Percentiles rank a stretch among this genome's conserved stretches.
phyloP scores from a whole-genome alignment of 2,888 invertebrate genomes.

The Gibbula magus region DNA sequence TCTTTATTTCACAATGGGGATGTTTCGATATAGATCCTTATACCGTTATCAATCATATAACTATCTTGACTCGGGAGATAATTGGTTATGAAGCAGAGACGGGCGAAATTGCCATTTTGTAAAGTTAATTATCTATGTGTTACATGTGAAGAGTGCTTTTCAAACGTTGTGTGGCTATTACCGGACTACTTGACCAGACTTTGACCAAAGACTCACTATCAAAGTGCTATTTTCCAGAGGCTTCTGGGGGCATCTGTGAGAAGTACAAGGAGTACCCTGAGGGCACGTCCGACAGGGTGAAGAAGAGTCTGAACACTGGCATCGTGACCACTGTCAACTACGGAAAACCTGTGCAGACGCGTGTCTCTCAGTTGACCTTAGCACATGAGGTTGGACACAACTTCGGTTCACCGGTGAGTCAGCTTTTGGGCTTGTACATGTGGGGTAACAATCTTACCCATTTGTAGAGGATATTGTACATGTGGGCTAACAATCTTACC shows the following conservation, averaged over 20 bases:
- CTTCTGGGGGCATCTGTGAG: conserved; percentile 99
- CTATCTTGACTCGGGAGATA: too few relatives aligned
- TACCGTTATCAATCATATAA: too few relatives aligned
- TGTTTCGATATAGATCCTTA: too few relatives aligned
- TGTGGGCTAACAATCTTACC: too few relatives aligned
- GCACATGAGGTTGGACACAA: conserved; percentile 99
- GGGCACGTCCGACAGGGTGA: conserved; percentile 93
- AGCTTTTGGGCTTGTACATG: not conserved
- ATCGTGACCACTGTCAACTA: conserved; percentile 99
- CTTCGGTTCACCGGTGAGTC: conserved; percentile 82
- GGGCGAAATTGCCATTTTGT: too few relatives aligned
- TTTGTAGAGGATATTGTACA: too few relatives aligned
- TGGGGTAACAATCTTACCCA: too few relatives aligned
- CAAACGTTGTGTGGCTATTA: not conserved
- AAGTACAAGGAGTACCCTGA: conserved; percentile 92
- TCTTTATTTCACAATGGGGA: too few relatives aligned
- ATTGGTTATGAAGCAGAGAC: too few relatives aligned
- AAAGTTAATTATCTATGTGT: too few relatives aligned
- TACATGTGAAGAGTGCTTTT: not conserved
- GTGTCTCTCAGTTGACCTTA: conserved; percentile 96
- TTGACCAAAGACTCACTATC: too few relatives aligned
- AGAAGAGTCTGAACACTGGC: conserved; percentile 96
- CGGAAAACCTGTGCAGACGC: conserved; percentile 95
- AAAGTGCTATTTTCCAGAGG: conserved; percentile 82
- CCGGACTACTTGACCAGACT: too few relatives aligned